Evolutionary conservation across 1,140 invertebrate species (phyloP), one percentile per base, ranked within the genome.

Genomic region (Cydia fagiglandana): DNA sequence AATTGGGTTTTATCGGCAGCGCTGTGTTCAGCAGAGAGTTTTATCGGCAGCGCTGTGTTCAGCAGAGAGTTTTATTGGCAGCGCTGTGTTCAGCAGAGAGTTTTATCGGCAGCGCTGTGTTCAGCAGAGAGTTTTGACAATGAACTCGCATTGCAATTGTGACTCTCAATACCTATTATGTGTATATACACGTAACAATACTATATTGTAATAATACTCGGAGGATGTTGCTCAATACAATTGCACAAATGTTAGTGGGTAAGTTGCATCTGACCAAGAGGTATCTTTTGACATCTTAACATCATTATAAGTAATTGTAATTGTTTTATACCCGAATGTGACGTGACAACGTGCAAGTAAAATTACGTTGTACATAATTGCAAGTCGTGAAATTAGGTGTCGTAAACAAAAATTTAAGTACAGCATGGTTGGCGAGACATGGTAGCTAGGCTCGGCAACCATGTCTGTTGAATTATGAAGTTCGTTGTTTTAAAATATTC

Each of bases 161-260:
- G 66, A 41, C 17, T 45, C n/a, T 70, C 66, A 70, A 20, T 70
- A 70, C 30, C 66, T 70, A 41, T 70, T 70, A 70, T 70, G 34
- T 70, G 30, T 70, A 38, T 38, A 41, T 70, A 20, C 66, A 70
- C 66, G 34, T 70, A 70, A 70, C 66, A 70, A 70, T 70, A 38
- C 34, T 41, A 70, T 70, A 38, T 70, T 70, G 66, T 70, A 70
- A 70, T 70, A 70, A 70, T 38, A 68, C 9, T 2, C 28, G 10
- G 66, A 70, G 66, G 34, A 70, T 41, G 66, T 70, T 70, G 66
- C 66, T 13, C 66, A 70, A 70, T 41, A 15, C 30, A 34, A 70
- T 70, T 38, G 30, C 66, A 38, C 34, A 70, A 70, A 70, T 70
- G 66, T 70, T 70, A 70, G 30, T 41, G 30, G 64, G 64, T 34